Evolutionary conservation across 2,888 invertebrate genomes (phyloP).

Genomic region (Sturmia bella): DNA sequence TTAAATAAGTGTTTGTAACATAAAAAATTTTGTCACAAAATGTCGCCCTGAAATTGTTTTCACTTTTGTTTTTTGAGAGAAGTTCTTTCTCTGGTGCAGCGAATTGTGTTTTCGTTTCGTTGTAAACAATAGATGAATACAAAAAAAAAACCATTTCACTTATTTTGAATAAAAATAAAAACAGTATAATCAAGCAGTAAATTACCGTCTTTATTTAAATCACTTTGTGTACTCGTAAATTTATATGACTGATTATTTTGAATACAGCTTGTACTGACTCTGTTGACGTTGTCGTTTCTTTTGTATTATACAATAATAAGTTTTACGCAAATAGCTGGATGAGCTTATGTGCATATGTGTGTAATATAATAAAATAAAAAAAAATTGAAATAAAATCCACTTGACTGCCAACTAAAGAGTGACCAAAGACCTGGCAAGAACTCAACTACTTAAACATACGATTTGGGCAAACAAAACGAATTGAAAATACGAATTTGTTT

Average conservation of each 20-base stretch:
- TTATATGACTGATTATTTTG: constrained; percentile 1
- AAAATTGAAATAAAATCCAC: constrained; percentile 23
- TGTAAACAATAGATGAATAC: too few species aligned
- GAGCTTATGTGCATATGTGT: not conserved
- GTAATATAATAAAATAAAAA: constrained; percentile 5
- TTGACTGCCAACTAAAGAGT: constrained; percentile 9
- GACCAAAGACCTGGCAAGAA: constrained; percentile 5
- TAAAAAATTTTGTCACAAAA: too few species aligned
- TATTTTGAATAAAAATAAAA: too few species aligned
- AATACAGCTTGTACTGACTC: constrained; percentile 11
- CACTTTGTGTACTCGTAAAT: constrained; percentile 5
- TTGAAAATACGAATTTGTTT: too few species aligned
- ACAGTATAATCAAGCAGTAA: not conserved
- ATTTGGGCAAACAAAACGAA: too few species aligned
- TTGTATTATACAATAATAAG: constrained; percentile 33
- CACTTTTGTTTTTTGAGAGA: too few species aligned
- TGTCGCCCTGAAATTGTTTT: too few species aligned
- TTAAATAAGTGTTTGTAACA: too few species aligned
- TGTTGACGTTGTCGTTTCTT: constrained; percentile 30
- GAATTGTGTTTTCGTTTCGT: too few species aligned
- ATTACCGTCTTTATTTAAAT: constrained; percentile 8
- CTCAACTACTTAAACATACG: too few species aligned
- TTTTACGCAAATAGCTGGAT: constrained; percentile 5
- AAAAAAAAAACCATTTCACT: too few species aligned
- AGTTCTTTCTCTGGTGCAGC: too few species aligned